Base-by-base conservation (phyloP, 2,113 vertebrate species). In the Microcebus ravelobensis region DNA sequence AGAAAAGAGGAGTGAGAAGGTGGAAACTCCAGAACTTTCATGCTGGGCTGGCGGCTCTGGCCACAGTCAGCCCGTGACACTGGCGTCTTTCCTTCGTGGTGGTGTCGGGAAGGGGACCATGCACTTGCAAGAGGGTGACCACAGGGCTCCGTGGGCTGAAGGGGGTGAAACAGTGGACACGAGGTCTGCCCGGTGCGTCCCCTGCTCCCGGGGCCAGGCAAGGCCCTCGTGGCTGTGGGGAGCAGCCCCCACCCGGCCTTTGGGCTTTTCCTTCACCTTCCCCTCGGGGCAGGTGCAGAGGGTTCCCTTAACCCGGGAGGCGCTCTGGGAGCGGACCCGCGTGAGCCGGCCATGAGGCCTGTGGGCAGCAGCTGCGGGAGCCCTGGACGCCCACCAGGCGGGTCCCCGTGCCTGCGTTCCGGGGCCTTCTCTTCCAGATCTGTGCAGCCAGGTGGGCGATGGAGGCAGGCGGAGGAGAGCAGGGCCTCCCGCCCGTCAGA, bases 51-150 rank as follows among this genome's bases (percentile, higher is more conserved):
- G 18, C 0, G 50, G 21, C 73, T 18, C 29, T 6, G 74, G 9
- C 25, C 29, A 1, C 15, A 0, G 1, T 52, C 17, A 3, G 74
- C 68, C 36, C 1, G 0, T 6, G 59, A 74, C 27, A 1, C 8
- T 34, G 20, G 55, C 17, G 36, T 20, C 39, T 4, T 2, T 34
- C 29, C 27, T 36, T 2, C 25, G 74, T 0, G 14, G 34, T 11
- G 10, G 45, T 4, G 1, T 39, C 5, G 65, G 9, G 15, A 34
- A 6, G 9, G 1, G 5, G 90, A 57, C 2, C n/a, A 0, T 0
- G 2, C 0, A 0, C n/a, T 9, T 9, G 17, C 2, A 25, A 2
- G 6, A 1, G 10, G 9, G 6, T 3, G 8, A 39, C 55, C 20
- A 55, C 5, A 45, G 17, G 4, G 12, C 7, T 25, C 55, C 7